Base-by-base conservation (phyloP, 2,113 vertebrate genomes). In the Anas platyrhynchos region DNA sequence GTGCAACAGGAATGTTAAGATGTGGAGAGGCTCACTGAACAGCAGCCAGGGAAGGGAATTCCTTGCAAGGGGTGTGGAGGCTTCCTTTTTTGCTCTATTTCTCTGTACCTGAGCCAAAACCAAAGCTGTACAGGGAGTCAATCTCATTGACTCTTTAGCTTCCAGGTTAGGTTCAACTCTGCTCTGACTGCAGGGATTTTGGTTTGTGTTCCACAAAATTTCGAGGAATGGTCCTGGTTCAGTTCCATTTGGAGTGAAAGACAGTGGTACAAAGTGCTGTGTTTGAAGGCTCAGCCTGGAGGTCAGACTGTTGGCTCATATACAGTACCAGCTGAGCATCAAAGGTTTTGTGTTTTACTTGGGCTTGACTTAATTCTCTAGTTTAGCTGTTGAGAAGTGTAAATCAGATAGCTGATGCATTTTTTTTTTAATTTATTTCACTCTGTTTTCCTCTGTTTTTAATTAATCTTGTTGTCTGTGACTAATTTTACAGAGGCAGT, bases 391-490 rank as follows among this genome's bases (percentile, higher is more conserved):
- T 85, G 62, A 91, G 44, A 61, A 89, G 50, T 69, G 16, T 55
- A 80, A 89, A 87, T 85, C 74, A 62, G 36, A 58, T 76, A 52
- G 79, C 31, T 65, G 66, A 79, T 66, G 75, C 41, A 93, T 7
- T 71, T 3, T 5, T 65, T 65, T 52, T 52, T 62, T 74, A 17
- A 44, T 91, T 67, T 14, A 55, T 76, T 95, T 94, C 13, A n/a
- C 76, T 94, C 21, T 38, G 4, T 10, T 94, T 77, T 85, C 22
- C 18, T 85, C 74, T 95, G 87, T 1, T 86, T 92, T 76, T 87
- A 91, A 89, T 94, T 91, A 76, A 18, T 50, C 12, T 79, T 87
- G 84, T 82, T 92, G 79, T 61, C 46, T 69, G 31, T 91, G 86
- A 62, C 44, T 44, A 80, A 87, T 87, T 90, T 82, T 87, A 62